These are phyloP conservation scores for Rallus limicola DNA, from an alignment of 2,113 vertebrate genomes.

Conservation along the genomic window DNA sequence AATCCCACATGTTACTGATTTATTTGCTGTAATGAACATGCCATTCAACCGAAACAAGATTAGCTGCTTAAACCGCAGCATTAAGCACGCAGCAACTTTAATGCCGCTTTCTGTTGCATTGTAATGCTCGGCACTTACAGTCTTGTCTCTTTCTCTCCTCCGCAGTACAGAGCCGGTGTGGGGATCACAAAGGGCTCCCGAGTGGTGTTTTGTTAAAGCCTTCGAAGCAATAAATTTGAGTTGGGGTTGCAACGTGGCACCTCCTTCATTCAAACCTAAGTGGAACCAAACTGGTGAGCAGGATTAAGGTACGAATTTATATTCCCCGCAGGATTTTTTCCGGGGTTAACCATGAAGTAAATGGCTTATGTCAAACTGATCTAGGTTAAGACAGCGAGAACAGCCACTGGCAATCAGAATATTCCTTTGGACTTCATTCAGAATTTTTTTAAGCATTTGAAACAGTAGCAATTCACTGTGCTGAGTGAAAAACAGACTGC, in stretches of 20 bases:
- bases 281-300: background rate
- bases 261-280: background rate
- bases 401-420: background rate
- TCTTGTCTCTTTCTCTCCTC: conserved; percentile 7
- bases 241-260: fast-evolving
- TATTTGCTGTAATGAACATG: conserved; percentile 58
- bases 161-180: background rate
- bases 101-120: conserved; percentile 23
- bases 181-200: background rate
- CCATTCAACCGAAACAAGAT: conserved; percentile 49
- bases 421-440: conserved; percentile 1
- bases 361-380: conserved; percentile 63
- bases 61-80: conserved; percentile 37
- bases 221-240: background rate
- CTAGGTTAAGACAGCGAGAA: conserved; percentile 20
- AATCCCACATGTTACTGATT: conserved; percentile 45
- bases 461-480: background rate
- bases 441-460: background rate
- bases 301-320: conserved; percentile 26
- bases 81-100: conserved; percentile 17
- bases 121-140: background rate
- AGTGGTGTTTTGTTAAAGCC: background rate
- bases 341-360: conserved; percentile 20
- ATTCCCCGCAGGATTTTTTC: conserved; percentile 51
- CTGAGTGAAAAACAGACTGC: background rate